Base-by-base conservation (phyloP, 2,113 vertebrate species). In the Alaudala cheleensis region DNA sequence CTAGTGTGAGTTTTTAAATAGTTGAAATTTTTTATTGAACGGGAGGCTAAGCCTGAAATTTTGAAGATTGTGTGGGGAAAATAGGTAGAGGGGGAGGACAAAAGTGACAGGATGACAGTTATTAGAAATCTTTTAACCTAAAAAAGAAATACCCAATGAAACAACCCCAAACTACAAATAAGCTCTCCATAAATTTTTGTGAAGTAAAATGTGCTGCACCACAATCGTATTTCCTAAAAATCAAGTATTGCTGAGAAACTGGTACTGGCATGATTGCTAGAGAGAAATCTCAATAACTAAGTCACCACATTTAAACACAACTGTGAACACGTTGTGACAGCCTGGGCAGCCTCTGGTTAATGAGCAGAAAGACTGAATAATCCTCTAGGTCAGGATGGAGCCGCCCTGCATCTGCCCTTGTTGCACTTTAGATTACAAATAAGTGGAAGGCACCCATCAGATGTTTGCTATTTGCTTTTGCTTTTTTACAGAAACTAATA, bases 311-410 rank as follows among this genome's bases (percentile, higher is more conserved):
- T 82, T 81, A 66, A 56, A 76, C 28, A 62, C 53, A 93, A 84
- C 69, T 80, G 70, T 50, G 88, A 97, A 95, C 64, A 87, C 60
- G 17, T 69, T 92, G 53, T 97, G 95, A 92, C 92, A 88, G 88
- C 88, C 44, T 83, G 65, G 78, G 82, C 95, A 94, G 67, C 74
- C 83, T 93, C 61, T 83, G 44, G 73, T 72, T 97, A 97, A 97
- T 95, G 96, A 97, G 81, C 82, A 95, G 78, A 92, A 91, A 91
- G 88, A 91, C 84, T 92, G 79, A 96, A 95, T 91, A 94, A 96
- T 95, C 65, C 79, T 96, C 34, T 40, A 83, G 96, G 96, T 97
- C 96, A 97, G 69, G 56, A 80, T 83, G 54, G 86, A 94, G 72
- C 84, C 1, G 4, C 86, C 81, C 88, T 78, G 56, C 49, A 50